Base-by-base conservation (phyloP, 2,888 invertebrate species). In the Cyclophora albipunctata region DNA sequence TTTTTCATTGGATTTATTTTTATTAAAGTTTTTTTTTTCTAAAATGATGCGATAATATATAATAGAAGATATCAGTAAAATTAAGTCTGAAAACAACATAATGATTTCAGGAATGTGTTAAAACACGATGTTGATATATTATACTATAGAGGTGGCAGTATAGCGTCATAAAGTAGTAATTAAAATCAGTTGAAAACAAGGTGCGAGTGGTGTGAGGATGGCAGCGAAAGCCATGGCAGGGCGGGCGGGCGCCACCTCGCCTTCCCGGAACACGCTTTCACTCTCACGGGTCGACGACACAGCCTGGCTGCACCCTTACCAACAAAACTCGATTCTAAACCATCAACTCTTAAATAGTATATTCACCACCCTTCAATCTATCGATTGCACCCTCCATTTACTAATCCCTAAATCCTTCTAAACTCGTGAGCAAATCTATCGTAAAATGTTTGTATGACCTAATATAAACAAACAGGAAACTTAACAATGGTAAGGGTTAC, bases 251-350 rank as follows among this genome's bases (percentile, higher is more conserved):
- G 64, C 64, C 63, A 63, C 69, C 60, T 67, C 63, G 59, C 80
- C 84, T 75, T 82, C 84, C 84, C 84, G 84, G 85, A 85, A 84
- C 79, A 74, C 71, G 82, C 83, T 84, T 85, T 84, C 85, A 84
- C 86, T 86, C 84, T 83, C 84, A 75, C 80, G 71, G 84, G 86
- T 87, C 87, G 82, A 73, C 85, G 87, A 85, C 87, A 81, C 76
- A 77, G 78, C 73, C 75, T 74, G 76, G 67, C 77, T 64, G 66
- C 73, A 73, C 83, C 86, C 83, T 73, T 82, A 83, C 84, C 69
- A 57, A 53, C 52, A 62, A 63, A 69, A 69, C 77, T 81, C 79
- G 77, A 75, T 64, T 37, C 51, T 48, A 54, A 20, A 47, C 50
- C 55, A 47, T 54, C 40, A 44, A 46, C 47, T 49, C 42, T 54